phyloP scores from a whole-genome alignment of 2,888 invertebrate species.

The Cryptocheilus praepositus region DNA sequence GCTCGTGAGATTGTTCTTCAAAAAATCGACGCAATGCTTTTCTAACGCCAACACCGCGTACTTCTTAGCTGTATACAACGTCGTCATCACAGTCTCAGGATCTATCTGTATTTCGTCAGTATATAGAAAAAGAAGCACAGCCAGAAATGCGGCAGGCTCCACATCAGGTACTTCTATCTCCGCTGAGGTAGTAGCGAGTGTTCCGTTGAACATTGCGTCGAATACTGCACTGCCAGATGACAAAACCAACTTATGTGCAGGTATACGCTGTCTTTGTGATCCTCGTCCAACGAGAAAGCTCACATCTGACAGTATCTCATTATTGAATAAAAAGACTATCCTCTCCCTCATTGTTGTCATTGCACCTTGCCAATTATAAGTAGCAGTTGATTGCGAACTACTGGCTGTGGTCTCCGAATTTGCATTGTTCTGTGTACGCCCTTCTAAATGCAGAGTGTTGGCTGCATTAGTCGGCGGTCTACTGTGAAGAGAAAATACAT shows the following conservation, averaged over 20 bases:
- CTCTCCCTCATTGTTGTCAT: constrained; percentile 86
- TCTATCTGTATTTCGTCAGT: constrained; percentile 90
- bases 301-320: constrained; percentile 83
- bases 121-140: constrained; percentile 84
- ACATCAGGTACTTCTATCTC: constrained; percentile 90
- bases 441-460: constrained; percentile 59
- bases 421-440: constrained; percentile 53
- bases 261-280: constrained; percentile 81
- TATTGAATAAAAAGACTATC: constrained; percentile 82
- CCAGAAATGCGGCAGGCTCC: constrained; percentile 87
- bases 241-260: constrained; percentile 87
- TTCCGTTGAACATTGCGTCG: constrained; percentile 91
- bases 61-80: constrained; percentile 90
- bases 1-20: constrained; percentile 83
- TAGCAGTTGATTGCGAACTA: constrained; percentile 46
- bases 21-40: constrained; percentile 88
- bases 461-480: constrained; percentile 66
- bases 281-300: constrained; percentile 87
- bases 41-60: constrained; percentile 90
- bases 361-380: constrained; percentile 84
- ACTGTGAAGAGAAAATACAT: constrained; percentile 29
- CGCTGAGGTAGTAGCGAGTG: constrained; percentile 81
- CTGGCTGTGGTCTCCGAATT: constrained; percentile 53
- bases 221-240: constrained; percentile 91
- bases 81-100: constrained; percentile 91